Evolutionary conservation across 30 jellyfish, hydroid and myxozoan genomes (phyloP).

Genomic region (Clytia hemisphaerica): DNA sequence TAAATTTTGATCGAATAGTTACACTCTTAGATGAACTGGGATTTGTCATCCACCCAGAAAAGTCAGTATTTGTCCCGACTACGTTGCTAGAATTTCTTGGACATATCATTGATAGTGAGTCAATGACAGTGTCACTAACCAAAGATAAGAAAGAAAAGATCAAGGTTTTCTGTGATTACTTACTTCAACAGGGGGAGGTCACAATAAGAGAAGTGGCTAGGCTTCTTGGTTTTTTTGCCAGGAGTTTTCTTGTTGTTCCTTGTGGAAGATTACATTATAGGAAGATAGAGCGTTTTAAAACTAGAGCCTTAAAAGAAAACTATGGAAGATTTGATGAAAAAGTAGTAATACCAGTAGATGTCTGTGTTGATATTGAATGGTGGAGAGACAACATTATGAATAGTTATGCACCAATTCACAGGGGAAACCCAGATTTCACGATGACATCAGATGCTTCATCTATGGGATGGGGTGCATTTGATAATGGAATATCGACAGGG

Average conservation of each 20-base stretch:
- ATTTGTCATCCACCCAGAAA: slow-evolving; percentile 13
- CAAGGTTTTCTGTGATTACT: background rate
- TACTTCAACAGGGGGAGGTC: background rate
- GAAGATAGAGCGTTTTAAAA: background rate
- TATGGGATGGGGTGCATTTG: slow-evolving; percentile 23
- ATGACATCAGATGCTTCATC: slow-evolving; percentile 10
- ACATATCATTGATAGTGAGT: background rate
- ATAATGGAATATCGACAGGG: background rate
- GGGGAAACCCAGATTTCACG: background rate
- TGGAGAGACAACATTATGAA: background rate
- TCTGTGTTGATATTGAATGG: background rate
- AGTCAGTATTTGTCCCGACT: slow-evolving; percentile 10
- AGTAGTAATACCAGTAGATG: background rate
- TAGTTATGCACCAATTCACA: background rate
- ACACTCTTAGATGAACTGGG: slow-evolving; percentile 4
- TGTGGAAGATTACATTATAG: slow-evolving; percentile 7
- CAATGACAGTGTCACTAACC: slow-evolving; percentile 13
- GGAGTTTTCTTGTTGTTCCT: slow-evolving; percentile 30
- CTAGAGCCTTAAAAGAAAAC: background rate
- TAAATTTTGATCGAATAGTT: background rate
- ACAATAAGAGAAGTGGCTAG: slow-evolving; percentile 9
- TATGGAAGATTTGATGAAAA: background rate
- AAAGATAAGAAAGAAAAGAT: background rate
- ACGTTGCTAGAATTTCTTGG: slow-evolving; percentile 11
- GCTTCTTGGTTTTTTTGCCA: slow-evolving; percentile 7